Evolutionary conservation across 2,113 vertebrate species (phyloP).

Genomic region (Planiliza haematocheilus): DNA sequence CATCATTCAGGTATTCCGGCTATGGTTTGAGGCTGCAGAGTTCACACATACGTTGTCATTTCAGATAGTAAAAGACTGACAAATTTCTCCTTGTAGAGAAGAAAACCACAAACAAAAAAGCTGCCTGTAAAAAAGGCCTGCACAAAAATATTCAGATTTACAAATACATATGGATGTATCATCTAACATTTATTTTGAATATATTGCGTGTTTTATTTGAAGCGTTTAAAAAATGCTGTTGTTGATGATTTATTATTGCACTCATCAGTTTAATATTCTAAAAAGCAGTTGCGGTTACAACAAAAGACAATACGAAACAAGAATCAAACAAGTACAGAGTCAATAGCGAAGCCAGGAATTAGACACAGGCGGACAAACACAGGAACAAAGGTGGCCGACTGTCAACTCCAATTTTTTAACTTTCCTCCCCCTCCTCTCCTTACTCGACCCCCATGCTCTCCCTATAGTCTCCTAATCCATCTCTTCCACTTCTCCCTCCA

Average conservation of each 20-base stretch:
- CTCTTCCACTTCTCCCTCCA: constrained; percentile 67
- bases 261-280: too few relatives aligned
- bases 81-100: too few relatives aligned
- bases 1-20: constrained; percentile 6
- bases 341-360: not conserved
- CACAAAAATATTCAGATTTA: too few relatives aligned
- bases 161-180: too few relatives aligned
- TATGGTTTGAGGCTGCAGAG: not conserved
- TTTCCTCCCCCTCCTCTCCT: constrained; percentile 42
- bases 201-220: too few relatives aligned
- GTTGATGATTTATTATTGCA: too few relatives aligned
- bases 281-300: not conserved
- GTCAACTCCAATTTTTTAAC: constrained; percentile 20
- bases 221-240: too few relatives aligned
- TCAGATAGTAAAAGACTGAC: too few relatives aligned
- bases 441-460: constrained; percentile 39
- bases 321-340: too few relatives aligned
- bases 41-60: constrained; percentile 4
- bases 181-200: too few relatives aligned
- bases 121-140: too few relatives aligned
- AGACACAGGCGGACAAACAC: not conserved
- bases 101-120: too few relatives aligned
- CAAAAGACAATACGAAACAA: not conserved
- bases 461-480: constrained; percentile 67
- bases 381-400: constrained; percentile 13